Conservation (phyloP, 2,113 vertebrate genomes). For the Illadopsis cleaveri region DNA sequence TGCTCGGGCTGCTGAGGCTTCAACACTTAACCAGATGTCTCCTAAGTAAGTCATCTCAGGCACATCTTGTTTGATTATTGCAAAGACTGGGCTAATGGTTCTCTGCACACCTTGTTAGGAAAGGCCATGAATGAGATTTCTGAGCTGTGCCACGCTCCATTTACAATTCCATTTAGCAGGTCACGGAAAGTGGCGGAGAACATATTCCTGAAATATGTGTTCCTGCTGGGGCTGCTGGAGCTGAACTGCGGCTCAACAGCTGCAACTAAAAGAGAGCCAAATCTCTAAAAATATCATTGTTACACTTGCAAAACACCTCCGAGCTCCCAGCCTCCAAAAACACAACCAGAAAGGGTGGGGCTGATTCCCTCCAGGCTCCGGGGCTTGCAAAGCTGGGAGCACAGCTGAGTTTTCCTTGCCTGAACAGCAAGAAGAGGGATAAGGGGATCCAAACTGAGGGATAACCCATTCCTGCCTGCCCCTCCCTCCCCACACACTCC, state of each 20-base stretch:
- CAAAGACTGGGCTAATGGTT: not conserved
- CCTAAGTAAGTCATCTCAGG: not conserved
- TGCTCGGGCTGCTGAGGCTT: not conserved
- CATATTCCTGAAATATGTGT: not conserved
- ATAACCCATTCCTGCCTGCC: not conserved
- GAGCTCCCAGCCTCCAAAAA: not conserved
- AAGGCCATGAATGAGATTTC: constrained; percentile 13
- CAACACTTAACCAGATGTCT: not conserved
- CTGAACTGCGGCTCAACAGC: not conserved
- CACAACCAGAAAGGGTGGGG: not conserved
- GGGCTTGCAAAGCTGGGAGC: not conserved
- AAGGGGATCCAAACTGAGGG: not conserved
- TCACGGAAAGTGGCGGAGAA: not conserved
- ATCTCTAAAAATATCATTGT: not conserved
- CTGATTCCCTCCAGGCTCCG: not conserved
- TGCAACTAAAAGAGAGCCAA: not conserved
- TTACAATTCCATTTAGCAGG: constrained; percentile 57
- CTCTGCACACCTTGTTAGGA: constrained; percentile 9
- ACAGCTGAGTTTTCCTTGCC: not conserved
- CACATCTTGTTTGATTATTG: not conserved
- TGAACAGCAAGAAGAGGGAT: not conserved
- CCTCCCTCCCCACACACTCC: not conserved
- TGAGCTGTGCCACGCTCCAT: constrained; percentile 9
- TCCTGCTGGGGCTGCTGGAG: constrained; percentile 1
- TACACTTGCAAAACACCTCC: not conserved